Evolutionary conservation across 2,113 vertebrate genomes (phyloP).

Genomic region (Neolamprologus hecqui): DNA sequence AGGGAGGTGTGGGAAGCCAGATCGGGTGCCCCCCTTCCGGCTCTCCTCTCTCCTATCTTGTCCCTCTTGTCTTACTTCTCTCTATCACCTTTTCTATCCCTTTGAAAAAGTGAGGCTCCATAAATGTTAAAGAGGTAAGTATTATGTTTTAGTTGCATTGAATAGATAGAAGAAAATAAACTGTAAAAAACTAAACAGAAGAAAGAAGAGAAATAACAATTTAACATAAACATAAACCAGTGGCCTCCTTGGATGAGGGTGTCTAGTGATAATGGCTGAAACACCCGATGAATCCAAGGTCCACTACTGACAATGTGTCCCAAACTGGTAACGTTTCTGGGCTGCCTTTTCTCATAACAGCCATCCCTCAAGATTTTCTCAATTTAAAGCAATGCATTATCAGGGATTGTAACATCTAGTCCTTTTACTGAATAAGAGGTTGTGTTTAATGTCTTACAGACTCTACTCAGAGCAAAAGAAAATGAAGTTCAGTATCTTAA

Average conservation of each 20-base stretch:
- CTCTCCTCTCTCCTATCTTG: neutral
- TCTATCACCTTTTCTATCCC: neutral
- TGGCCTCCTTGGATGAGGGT: neutral
- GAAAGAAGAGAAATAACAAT: neutral
- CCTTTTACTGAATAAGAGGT: neutral
- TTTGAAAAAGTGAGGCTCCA: neutral
- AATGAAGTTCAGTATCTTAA: constrained; percentile 85
- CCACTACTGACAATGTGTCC: neutral
- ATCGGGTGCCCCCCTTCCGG: neutral
- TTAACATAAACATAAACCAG: neutral
- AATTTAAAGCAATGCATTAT: neutral
- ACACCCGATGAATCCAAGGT: neutral
- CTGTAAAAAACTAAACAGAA: neutral
- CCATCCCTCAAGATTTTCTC: neutral
- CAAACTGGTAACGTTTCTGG: neutral
- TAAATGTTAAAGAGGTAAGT: neutral
- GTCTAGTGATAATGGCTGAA: neutral
- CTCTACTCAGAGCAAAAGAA: constrained; percentile 84
- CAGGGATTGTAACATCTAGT: neutral
- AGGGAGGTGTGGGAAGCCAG: neutral
- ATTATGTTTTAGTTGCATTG: neutral
- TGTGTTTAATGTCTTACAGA: constrained; percentile 58
- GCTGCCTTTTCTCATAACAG: neutral
- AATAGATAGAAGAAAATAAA: neutral
- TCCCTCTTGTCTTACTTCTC: neutral